Evolutionary conservation across 2,113 vertebrate species (phyloP).

Genomic region (Dasyurus viverrinus): DNA sequence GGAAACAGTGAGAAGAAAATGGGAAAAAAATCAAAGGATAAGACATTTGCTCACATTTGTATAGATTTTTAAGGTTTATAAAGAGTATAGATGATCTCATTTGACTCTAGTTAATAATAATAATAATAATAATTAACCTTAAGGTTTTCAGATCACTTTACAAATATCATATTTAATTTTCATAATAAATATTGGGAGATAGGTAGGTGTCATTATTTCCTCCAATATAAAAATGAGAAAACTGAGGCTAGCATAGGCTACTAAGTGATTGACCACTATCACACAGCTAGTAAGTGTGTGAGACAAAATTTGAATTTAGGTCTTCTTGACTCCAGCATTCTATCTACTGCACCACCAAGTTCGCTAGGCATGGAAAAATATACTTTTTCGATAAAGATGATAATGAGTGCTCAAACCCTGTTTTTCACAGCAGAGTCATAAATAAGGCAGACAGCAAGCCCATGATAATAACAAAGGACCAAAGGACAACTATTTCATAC

Average conservation of each 20-base stretch:
- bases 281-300: neutral
- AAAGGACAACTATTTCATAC: too few relatives aligned
- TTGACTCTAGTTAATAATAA: neutral
- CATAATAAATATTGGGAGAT: neutral
- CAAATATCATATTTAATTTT: neutral
- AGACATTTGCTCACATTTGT: neutral
- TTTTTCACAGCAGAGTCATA: neutral
- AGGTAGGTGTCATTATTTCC: neutral
- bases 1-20: constrained; percentile 5
- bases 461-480: too few relatives aligned
- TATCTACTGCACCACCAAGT: neutral
- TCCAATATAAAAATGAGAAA: neutral
- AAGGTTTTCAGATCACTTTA: neutral
- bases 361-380: neutral
- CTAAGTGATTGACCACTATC: neutral
- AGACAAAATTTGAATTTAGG: neutral
- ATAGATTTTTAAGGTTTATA: neutral
- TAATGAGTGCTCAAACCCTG: neutral
- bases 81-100: neutral
- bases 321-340: neutral
- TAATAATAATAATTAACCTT: neutral
- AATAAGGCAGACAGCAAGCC: too few relatives aligned
- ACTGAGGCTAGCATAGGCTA: neutral
- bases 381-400: neutral
- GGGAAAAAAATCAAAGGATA: neutral